Evolutionary conservation across 2,797 vertebrate species (phyloP).

Genomic region (Phaenicophaeus curvirostris): DNA sequence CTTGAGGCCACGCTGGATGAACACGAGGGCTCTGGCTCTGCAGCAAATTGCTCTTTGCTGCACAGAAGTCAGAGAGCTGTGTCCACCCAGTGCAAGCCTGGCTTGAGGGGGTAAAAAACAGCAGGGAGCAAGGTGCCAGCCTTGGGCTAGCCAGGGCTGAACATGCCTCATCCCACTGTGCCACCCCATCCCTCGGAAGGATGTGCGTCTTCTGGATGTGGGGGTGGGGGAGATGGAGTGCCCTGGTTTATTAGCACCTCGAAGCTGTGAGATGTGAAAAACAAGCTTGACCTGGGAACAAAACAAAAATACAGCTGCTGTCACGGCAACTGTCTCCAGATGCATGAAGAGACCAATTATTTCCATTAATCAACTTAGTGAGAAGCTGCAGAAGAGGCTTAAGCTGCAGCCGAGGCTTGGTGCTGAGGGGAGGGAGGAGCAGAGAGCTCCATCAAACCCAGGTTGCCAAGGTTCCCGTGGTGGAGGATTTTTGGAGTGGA

Average conservation of each 20-base stretch:
- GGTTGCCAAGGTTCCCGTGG: background rate
- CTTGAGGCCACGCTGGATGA: background rate
- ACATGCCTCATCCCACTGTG: background rate
- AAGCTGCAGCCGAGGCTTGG: background rate
- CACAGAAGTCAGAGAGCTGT: accelerated
- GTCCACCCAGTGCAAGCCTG: accelerated
- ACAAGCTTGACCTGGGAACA: slow-evolving; percentile 37
- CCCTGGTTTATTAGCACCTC: background rate
- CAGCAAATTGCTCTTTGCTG: background rate
- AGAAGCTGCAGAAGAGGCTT: slow-evolving; percentile 31
- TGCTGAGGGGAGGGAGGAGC: background rate
- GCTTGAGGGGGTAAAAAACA: background rate
- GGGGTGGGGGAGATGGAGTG: background rate
- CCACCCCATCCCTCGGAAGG: background rate
- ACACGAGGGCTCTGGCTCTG: accelerated
- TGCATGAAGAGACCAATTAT: slow-evolving; percentile 62
- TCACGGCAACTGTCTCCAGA: slow-evolving; percentile 66
- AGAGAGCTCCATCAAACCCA: background rate
- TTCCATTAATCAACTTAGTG: slow-evolving; percentile 56
- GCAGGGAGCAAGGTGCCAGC: background rate
- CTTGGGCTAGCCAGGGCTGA: background rate
- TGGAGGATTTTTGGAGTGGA: background rate
- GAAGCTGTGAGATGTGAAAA: slow-evolving; percentile 28
- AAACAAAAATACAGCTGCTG: slow-evolving; percentile 62
- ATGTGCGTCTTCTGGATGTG: accelerated